Evolutionary conservation across 1,140 invertebrate genomes (phyloP).

Genomic region (Atta texana): DNA sequence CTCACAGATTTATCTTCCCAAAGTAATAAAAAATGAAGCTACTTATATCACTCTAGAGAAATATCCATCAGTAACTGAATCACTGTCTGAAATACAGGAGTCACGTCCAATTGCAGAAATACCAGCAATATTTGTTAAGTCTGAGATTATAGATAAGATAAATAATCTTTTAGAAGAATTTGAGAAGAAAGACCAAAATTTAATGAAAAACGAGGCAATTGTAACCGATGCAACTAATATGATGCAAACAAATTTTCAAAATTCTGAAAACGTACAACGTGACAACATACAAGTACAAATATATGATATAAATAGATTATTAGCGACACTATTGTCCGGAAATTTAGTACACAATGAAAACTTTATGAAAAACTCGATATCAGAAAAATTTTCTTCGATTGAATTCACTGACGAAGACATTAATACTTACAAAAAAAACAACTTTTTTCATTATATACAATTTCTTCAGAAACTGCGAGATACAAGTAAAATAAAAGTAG

Average conservation of each 20-base stretch:
- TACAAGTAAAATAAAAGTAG: background rate
- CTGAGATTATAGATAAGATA: background rate
- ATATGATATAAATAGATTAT: background rate
- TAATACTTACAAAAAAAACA: background rate
- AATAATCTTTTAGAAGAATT: constrained; percentile 22
- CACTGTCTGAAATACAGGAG: background rate
- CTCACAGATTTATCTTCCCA: constrained; percentile 2
- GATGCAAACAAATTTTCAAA: background rate
- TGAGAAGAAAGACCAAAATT: background rate
- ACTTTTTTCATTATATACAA: background rate
- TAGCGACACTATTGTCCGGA: background rate
- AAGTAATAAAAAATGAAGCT: constrained; percentile 16
- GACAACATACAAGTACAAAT: background rate
- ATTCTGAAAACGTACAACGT: background rate
- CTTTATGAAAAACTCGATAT: background rate
- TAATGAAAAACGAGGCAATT: background rate
- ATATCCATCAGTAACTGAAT: background rate
- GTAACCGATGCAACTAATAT: background rate
- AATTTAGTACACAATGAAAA: background rate
- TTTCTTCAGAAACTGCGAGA: background rate
- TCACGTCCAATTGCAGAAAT: background rate
- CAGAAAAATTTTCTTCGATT: background rate
- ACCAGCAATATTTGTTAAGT: constrained; percentile 1
- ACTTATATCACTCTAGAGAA: background rate
- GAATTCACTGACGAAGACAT: background rate